Base-by-base conservation (phyloP, 1,140 invertebrate genomes). In the Ephestia elutella region DNA sequence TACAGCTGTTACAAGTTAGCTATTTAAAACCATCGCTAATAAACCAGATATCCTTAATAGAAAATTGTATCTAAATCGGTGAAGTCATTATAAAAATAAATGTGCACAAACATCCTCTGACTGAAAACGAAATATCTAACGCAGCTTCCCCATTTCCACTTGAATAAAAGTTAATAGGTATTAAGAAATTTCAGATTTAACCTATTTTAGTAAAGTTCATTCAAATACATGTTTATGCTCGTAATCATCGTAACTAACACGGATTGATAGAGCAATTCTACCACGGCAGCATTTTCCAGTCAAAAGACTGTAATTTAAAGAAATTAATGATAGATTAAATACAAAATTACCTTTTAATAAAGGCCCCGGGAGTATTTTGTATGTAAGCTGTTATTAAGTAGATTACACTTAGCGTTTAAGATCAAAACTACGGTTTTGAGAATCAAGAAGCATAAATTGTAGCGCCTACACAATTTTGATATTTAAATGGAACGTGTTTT, bases 291-390 rank as follows among this genome's bases (percentile, higher is more conserved):
- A 70, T 62, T 44, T 44, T 63, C 62, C 59, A 56, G 60, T 61
- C 59, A 62, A 76, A 67, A 71, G 59, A 68, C 61, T 59, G 70
- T 74, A 71, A 77, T 70, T 72, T 73, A 76, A 74, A 70, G 70
- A 70, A 65, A 65, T 56, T 75, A 73, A 75, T 71, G 69, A 75
- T 70, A 82, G 71, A 75, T 74, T 78, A 76, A 75, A 75, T 68
- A 74, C 72, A 51, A 77, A 74, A 82, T 75, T 77, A 73, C 75
- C 63, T 75, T 78, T 80, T 78, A 82, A 80, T 80, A 78, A 77
- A 77, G 13, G 67, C 71, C 66, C 64, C 63, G 55, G 59, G 75
- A 57, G 60, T 30, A 21, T 49, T 56, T 20, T 51, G 48, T 28
- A n/a, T 51, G 63, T 17, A 28, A 54, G 28, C 49, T 55, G 56